phyloP scores from a whole-genome alignment of 2,888 invertebrate genomes.

The Xylocampa areola region DNA sequence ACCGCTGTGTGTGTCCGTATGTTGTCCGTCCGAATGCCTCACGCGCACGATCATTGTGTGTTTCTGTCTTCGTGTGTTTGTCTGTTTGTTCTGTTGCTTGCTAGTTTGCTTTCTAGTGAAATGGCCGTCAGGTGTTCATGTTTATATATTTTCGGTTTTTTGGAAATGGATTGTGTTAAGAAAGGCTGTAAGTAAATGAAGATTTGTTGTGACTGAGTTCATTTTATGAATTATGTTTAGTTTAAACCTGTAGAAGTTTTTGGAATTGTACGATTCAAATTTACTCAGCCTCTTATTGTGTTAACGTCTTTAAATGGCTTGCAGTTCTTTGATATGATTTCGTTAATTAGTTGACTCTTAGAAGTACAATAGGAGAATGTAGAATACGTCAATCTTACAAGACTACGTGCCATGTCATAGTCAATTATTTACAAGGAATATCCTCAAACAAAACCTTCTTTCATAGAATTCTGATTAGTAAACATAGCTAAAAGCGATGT shows the following conservation, averaged over 20 bases:
- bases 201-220: background rate
- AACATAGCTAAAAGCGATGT: background rate
- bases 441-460: background rate
- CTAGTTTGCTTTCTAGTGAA: conserved; percentile 57
- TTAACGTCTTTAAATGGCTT: no score
- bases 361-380: no score
- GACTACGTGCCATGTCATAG: no score
- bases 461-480: background rate
- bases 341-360: no score
- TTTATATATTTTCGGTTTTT: conserved; percentile 46
- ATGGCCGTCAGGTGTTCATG: conserved; percentile 53
- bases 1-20: conserved; percentile 55
- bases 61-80: conserved; percentile 63
- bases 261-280: no score
- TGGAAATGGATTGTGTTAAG: conserved; percentile 31
- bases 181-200: conserved; percentile 17
- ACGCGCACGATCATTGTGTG: conserved; percentile 55
- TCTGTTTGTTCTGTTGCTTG: conserved; percentile 57
- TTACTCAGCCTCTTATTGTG: no score
- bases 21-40: conserved; percentile 67
- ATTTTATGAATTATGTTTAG: no score
- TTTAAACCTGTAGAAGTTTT: no score
- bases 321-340: no score
- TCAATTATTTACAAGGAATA: no score
- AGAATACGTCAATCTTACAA: no score